A percentile compares a stretch with the other conserved stretches of the same genome.
phyloP scores from a whole-genome alignment of 2,797 vertebrate genomes.

The Lerista edwardsae region DNA sequence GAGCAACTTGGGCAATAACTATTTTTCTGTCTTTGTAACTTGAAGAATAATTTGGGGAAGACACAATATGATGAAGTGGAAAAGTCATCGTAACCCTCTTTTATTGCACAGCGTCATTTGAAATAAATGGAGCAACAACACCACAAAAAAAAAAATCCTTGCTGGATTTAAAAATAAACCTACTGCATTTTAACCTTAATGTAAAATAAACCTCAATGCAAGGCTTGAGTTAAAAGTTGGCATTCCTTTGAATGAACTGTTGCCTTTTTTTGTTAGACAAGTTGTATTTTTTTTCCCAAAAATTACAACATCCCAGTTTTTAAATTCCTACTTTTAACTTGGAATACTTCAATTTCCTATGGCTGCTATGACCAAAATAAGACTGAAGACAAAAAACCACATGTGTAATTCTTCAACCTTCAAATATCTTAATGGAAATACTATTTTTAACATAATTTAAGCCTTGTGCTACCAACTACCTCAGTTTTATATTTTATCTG shows the following conservation, averaged over 20 bases:
- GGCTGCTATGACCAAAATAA: too few relatives aligned
- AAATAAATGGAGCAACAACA: constrained; percentile 32
- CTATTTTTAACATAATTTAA: neutral
- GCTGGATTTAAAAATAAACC: constrained; percentile 16
- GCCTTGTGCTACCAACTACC: neutral
- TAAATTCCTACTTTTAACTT: too few relatives aligned
- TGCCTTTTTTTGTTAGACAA: too few relatives aligned
- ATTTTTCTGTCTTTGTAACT: constrained; percentile 58
- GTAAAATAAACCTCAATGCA: too few relatives aligned
- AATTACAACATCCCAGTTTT: neutral
- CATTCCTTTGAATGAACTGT: too few relatives aligned
- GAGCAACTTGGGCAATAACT: constrained; percentile 53
- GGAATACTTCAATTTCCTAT: too few relatives aligned
- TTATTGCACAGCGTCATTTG: constrained; percentile 41
- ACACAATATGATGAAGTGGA: constrained; percentile 39
- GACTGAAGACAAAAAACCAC: too few relatives aligned
- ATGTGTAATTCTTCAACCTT: neutral
- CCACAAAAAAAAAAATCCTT: neutral
- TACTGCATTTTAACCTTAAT: too few relatives aligned
- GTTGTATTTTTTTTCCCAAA: neutral
- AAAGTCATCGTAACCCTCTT: constrained; percentile 51
- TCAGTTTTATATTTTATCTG: neutral
- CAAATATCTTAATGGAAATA: neutral
- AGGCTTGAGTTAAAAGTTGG: constrained; percentile 7
- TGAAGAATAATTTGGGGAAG: constrained; percentile 46